Evolutionary conservation across 1,140 invertebrate genomes (phyloP).

Genomic region (Ooceraea biroi): DNA sequence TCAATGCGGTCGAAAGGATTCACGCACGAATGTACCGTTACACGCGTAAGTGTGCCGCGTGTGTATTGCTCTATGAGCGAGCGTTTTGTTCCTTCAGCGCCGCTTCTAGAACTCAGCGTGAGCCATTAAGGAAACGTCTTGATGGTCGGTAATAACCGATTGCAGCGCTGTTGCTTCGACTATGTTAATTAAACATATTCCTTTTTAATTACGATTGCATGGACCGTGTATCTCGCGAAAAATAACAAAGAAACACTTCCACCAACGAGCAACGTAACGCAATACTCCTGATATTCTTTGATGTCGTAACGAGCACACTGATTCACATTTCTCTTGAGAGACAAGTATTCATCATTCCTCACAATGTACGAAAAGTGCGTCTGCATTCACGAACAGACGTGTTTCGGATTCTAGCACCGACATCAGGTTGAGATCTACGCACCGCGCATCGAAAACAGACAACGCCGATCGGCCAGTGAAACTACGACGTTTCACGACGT

Average conservation of each 20-base stretch:
- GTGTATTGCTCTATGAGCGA: slow-evolving; percentile 6
- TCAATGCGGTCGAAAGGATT: slow-evolving; percentile 36
- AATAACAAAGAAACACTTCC: background rate
- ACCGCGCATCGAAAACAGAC: slow-evolving; percentile 7
- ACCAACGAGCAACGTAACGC: background rate
- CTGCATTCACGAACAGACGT: background rate
- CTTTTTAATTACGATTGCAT: slow-evolving; percentile 14
- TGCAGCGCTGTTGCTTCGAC: background rate
- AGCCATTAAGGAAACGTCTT: slow-evolving; percentile 12
- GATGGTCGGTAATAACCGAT: background rate
- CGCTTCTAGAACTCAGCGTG: background rate
- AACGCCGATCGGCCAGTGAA: slow-evolving; percentile 28
- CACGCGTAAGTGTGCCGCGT: background rate
- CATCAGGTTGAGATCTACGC: slow-evolving; percentile 19
- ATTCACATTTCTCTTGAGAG: background rate
- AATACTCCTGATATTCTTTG: background rate
- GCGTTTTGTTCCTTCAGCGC: slow-evolving; percentile 17
- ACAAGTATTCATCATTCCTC: background rate
- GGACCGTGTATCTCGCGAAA: background rate
- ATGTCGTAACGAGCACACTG: background rate
- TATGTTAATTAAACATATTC: slow-evolving; percentile 23
- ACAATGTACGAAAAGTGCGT: background rate
- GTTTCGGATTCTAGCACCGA: slow-evolving; percentile 8
- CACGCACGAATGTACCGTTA: slow-evolving; percentile 30
- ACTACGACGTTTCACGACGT: background rate